Evolutionary conservation across 2,888 invertebrate species (phyloP).

Genomic region (Dichetophora obliterata): DNA sequence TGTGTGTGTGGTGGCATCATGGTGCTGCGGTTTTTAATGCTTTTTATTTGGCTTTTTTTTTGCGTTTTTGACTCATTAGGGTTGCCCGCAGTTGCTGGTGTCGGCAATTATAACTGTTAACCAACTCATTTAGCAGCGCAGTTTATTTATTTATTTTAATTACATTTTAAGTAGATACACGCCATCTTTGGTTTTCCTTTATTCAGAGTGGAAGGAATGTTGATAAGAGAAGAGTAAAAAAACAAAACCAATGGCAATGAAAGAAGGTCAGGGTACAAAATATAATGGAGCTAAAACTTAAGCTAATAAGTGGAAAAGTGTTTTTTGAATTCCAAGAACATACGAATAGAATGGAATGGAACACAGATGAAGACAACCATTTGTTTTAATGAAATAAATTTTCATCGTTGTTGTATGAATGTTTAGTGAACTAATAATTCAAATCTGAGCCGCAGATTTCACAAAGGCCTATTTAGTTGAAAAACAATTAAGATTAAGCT

Average conservation of each 20-base stretch:
- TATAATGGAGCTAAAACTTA: not conserved
- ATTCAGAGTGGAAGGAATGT: not conserved
- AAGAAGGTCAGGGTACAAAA: not conserved
- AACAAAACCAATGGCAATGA: not conserved
- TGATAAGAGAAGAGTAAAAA: not conserved
- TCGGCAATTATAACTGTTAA: constrained; percentile 21
- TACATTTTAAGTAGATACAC: constrained; percentile 22
- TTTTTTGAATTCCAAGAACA: too few species aligned
- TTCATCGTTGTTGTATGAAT: too few species aligned
- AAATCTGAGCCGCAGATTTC: too few species aligned
- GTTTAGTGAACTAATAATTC: too few species aligned
- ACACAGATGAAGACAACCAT: too few species aligned
- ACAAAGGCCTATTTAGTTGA: too few species aligned
- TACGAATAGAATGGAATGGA: too few species aligned
- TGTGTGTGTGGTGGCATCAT: too few species aligned
- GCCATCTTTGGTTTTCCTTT: not conserved
- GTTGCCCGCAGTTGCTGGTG: constrained; percentile 7
- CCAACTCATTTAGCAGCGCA: constrained; percentile 20
- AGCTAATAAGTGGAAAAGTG: not conserved
- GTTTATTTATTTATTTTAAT: constrained; percentile 32
- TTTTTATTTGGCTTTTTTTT: not conserved
- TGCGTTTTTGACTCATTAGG: constrained; percentile 12
- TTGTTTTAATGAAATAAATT: too few species aligned
- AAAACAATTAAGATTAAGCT: too few species aligned
- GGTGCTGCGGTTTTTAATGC: not conserved